Evolutionary conservation across 2,888 invertebrate species (phyloP), one percentile per base, ranked within the genome.

Genomic region (Lagria hirta): DNA sequence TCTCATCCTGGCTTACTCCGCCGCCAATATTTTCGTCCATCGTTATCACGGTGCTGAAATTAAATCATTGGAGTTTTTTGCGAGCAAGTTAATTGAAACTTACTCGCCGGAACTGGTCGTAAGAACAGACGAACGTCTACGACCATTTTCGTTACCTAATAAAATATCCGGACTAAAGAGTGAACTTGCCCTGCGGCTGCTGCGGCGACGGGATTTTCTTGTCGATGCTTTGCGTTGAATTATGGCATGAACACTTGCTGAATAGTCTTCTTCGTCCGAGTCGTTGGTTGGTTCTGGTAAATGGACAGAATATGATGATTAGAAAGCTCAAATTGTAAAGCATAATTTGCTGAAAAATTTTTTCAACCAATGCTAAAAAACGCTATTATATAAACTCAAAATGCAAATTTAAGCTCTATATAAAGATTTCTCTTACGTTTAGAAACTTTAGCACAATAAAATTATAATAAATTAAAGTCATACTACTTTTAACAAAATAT

Each of bases 31-130:
- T 77, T 14, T 88, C 90, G 47, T 89, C 90, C 68, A 88, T 77
- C 1, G 85, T 85, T 61, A 86, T 84, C 7, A 84, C 86, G 8
- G 86, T 88, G 51, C 88, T 88, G 65, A 54, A 29, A 29, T 29
- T 26, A 3, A 23, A 27, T 35, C 32, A 41, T 32, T 3, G 17
- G 15, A 13, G 13, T 29, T 28, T 28, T n/a, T n/a, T n/a, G n/a
- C n/a, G n/a, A n/a, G n/a, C n/a, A n/a, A 38, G 28, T 26, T 48
- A 24, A 38, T 15, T 17, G 10, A 11, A 24, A 37, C 83, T 77
- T 72, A 89, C 89, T 90, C 89, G 68, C 86, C 90, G 49, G 91
- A 92, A 63, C 88, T 90, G 21, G 84, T 88, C 26, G 91, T 92
- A 62, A 85, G 87, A 28, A 83, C 87, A n/a, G 84, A 84, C 1